Evolutionary conservation across 53 echinoderm and acorn worm genomes (phyloP), one percentile per base, ranked within the genome.

Genomic region (Temnopleurus reevesii): DNA sequence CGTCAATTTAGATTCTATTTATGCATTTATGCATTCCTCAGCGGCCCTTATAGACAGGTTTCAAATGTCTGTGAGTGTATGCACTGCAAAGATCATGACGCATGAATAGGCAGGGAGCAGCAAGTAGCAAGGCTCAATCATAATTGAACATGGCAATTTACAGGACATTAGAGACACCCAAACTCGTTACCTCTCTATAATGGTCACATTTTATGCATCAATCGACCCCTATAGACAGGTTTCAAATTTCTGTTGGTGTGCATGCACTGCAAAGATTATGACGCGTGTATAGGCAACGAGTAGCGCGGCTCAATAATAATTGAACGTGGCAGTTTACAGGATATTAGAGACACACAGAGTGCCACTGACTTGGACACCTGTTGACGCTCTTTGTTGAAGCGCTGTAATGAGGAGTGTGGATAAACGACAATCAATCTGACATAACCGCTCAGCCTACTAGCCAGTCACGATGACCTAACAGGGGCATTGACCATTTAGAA

Each of bases 261-360:
- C n/a, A n/a, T n/a, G n/a, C n/a, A n/a, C n/a, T n/a, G n/a, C n/a
- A n/a, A n/a, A n/a, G n/a, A n/a, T n/a, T n/a, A n/a, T n/a, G n/a
- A n/a, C n/a, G n/a, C n/a, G 17, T 53, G 53, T 53, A 17, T 53
- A 12, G 8, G 53, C 53, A 17, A 53, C 9, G 9, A 53, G 9
- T 53, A 12, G 53, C 9, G 53, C 17, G 53, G 17, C 17, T 53
- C 9, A 17, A 53, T 8, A 53, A 17, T 53, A 8, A 53, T 53
- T 83, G 58, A 38, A 35, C 57, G 8, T 58, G 83, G 55, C 83
- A 83, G 56, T 19, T 83, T 43, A 57, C 83, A 83, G 83, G 83
- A 83, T 83, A 58, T 83, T 58, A 58, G 58, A 28, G 29, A 18
- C 57, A 18, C 36, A 83, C 57, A 55, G 31, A 55, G 83, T 30